Base-by-base conservation (phyloP, 2,888 invertebrate genomes). In the Trachelus troglodyta region DNA sequence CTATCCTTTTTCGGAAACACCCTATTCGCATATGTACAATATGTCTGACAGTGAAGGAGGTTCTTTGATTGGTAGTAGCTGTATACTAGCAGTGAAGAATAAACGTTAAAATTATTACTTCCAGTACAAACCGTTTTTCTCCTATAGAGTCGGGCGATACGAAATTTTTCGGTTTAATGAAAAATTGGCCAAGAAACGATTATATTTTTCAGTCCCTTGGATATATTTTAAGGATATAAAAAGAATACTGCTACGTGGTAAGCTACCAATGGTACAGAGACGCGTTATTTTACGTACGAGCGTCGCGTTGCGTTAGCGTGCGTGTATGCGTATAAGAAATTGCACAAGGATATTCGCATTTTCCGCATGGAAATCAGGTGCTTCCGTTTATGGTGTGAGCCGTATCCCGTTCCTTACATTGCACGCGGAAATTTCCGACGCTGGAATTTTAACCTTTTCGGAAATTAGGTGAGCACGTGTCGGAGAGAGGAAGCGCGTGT, bases 311-410 rank as follows among this genome's bases (percentile, higher is more conserved):
- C 56, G 35, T 34, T n/a, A 37, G 30, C 23, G 74, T 23, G 34
- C 37, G n/a, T 34, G 74, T 2, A 35, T 23, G 73, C 71, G 77
- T 75, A 34, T 30, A 74, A 23, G 77, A 40, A 56, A 75, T 77
- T 37, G 77, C 33, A 75, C 12, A 56, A 75, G 71, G 75, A 77
- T 77, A 77, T 77, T 77, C 56, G 75, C 77, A 75, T 77, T 77
- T 77, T 69, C 56, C 77, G 77, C 75, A 77, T 77, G 77, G 71
- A 77, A 77, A 77, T 77, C 71, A 75, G 75, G 71, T 71, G 33
- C 74, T 77, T 77, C 34, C 77, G 12, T 34, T 33, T 68, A 69
- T 11, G 40, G 23, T 11, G 11, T 11, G 56, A 33, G 11, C 30
- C 31, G 12, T 76, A 31, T 68, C 69, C 35, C 35, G 56, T 33